Evolutionary conservation across 2,113 vertebrate genomes (phyloP).

Genomic region (Xyrauchen texanus): DNA sequence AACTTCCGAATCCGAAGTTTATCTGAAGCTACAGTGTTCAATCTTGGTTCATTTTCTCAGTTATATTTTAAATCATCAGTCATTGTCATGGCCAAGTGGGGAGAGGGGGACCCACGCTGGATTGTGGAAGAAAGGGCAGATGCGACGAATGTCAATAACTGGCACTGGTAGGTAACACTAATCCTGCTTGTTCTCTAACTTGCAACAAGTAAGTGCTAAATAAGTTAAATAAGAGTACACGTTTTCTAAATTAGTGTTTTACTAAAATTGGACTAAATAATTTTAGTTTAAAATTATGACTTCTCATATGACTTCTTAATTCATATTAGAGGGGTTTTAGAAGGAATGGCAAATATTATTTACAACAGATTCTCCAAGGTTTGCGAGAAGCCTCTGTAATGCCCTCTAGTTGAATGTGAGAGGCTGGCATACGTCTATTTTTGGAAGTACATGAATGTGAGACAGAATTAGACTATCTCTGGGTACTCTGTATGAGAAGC

Average conservation of each 20-base stretch:
- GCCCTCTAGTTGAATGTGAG: conserved; percentile 18
- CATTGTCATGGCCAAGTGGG: conserved; percentile 83
- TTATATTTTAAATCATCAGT: not conserved
- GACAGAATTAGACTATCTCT: conserved; percentile 26
- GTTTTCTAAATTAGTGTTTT: too few species aligned
- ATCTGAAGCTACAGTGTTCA: not conserved
- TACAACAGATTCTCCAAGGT: not conserved
- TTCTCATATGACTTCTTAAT: too few species aligned
- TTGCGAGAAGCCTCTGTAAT: conserved; percentile 43
- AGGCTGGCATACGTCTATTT: conserved; percentile 22
- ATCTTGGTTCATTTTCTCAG: not conserved
- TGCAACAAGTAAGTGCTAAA: too few species aligned
- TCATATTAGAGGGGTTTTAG: too few species aligned
- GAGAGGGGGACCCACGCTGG: conserved; percentile 86
- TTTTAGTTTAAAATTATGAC: too few species aligned
- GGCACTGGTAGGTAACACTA: conserved; percentile 84
- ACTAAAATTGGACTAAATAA: too few species aligned
- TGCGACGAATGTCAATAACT: conserved; percentile 88
- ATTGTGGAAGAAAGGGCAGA: conserved; percentile 87
- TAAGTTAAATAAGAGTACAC: too few species aligned
- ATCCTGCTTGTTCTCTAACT: too few species aligned
- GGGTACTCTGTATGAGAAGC: conserved; percentile 10
- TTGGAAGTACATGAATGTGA: conserved; percentile 40
- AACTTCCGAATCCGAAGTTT: too few species aligned
- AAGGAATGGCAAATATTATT: too few species aligned